Evolutionary conservation across 2,888 invertebrate species (phyloP), one percentile per base, ranked within the genome.

Genomic region (Acronicta psi): DNA sequence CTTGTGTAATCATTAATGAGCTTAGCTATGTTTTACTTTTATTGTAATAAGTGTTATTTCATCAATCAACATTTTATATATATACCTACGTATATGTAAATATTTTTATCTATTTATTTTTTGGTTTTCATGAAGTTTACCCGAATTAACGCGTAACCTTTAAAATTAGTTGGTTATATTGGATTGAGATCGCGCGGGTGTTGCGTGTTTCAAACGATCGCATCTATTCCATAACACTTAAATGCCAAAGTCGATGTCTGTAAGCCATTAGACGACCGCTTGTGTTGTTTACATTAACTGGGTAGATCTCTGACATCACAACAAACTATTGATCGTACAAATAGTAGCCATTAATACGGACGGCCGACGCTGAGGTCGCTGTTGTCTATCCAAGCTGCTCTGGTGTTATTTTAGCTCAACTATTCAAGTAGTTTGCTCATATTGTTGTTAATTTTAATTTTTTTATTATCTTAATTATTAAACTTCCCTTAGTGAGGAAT

Each of bases 1-100:
- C 92, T 90, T 87, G 86, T 91, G 86, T 91, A 92, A 93, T 92
- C 92, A 91, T 93, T 88, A 91, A 93, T 93, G 93, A 94, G 93
- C 93, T 94, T 94, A 94, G 93, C 93, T 93, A 90, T 84, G 89
- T 93, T 93, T 93, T 93, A 93, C 87, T 91, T 93, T 93, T 93
- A 92, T 90, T 88, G 84, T 93, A 68, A 68, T 68, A 93, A 93
- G 93, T 93, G 93, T 94, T 93, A 93, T 88, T 89, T 90, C 93
- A 91, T 93, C 93, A 91, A 92, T 93, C 93, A 90, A 91, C 90
- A 91, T 93, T 92, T 91, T 92, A 93, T 91, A 91, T 92, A 89
- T 91, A 86, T 87, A 84, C 79, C 67, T 63, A 84, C 81, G 73
- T 89, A 87, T 86, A 80, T 93, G 90, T 93, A 92, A 87, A 93